Percentiles rank a stretch among this genome's conserved stretches.
Evolutionary conservation across 2,797 vertebrate genomes (phyloP).

Genomic region (Acomys russatus): DNA sequence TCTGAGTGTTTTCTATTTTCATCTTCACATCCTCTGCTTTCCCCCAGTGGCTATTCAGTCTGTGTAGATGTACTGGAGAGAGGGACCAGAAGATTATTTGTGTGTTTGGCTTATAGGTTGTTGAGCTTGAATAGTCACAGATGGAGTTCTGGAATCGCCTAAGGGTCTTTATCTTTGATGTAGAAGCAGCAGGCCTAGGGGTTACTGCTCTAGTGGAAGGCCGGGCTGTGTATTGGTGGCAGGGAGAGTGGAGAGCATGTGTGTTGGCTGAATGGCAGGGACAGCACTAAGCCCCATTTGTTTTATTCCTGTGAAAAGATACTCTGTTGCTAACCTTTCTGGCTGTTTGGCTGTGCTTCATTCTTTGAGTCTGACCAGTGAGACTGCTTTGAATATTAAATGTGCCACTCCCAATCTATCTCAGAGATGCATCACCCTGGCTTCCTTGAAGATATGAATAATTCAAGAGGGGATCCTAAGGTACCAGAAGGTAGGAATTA

Average conservation of each 20-base stretch:
- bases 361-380: conserved; percentile 19
- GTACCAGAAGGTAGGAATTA: neutral
- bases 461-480: neutral
- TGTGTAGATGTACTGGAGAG: neutral
- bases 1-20: neutral
- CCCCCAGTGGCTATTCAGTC: neutral
- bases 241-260: neutral
- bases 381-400: neutral
- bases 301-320: neutral
- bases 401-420: neutral
- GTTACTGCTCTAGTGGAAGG: neutral
- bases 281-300: neutral
- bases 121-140: conserved; percentile 9
- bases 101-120: neutral
- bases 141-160: neutral
- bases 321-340: neutral
- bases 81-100: neutral
- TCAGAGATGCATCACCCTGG: neutral
- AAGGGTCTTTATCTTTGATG: neutral
- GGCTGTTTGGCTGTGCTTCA: neutral
- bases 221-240: neutral
- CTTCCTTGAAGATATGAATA: neutral
- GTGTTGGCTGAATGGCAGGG: neutral
- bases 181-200: neutral
- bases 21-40: neutral